phyloP scores from a whole-genome alignment of 1,140 invertebrate genomes.

The Drosophila pallidifrons region DNA sequence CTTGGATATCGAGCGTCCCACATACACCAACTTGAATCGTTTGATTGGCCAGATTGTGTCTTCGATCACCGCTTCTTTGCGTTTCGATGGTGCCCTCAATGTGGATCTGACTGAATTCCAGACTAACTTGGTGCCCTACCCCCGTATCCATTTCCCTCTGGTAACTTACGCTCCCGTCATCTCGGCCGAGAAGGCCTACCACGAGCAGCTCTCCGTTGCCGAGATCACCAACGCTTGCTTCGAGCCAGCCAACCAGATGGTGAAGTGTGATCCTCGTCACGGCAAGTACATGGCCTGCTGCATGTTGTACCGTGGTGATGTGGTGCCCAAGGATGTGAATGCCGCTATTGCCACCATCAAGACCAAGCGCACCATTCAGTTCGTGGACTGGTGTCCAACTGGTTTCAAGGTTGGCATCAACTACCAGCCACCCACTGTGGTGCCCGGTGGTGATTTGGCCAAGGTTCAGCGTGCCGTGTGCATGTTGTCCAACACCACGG shows the following conservation, averaged over 20 bases:
- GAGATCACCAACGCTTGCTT: constrained; percentile 97
- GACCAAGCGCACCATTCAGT: constrained; percentile 93
- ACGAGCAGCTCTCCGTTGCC: constrained; percentile 92
- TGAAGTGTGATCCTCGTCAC: constrained; percentile 95
- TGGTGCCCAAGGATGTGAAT: constrained; percentile 93
- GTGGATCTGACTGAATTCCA: constrained; percentile 96
- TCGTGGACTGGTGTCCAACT: constrained; percentile 96
- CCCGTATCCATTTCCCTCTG: constrained; percentile 93
- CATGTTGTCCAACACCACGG: constrained; percentile 94
- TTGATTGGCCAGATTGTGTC: constrained; percentile 95
- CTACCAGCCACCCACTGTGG: constrained; percentile 92
- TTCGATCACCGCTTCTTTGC: constrained; percentile 94
- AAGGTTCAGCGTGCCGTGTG: constrained; percentile 90
- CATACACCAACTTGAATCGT: constrained; percentile 92
- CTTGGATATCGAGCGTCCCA: constrained; percentile 94
- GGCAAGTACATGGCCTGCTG: constrained; percentile 97
- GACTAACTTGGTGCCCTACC: constrained; percentile 94
- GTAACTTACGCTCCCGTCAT: constrained; percentile 95
- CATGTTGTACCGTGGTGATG: constrained; percentile 92
- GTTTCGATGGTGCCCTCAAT: constrained; percentile 95
- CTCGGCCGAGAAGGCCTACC: constrained; percentile 94
- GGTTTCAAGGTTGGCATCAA: constrained; percentile 94
- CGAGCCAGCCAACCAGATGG: constrained; percentile 96
- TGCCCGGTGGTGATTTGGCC: constrained; percentile 92
- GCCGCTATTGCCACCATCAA: constrained; percentile 94